Percentiles rank a stretch among this genome's conserved stretches.
Evolutionary conservation across 2,888 invertebrate genomes (phyloP).

Genomic region (Melanotus villosus): DNA sequence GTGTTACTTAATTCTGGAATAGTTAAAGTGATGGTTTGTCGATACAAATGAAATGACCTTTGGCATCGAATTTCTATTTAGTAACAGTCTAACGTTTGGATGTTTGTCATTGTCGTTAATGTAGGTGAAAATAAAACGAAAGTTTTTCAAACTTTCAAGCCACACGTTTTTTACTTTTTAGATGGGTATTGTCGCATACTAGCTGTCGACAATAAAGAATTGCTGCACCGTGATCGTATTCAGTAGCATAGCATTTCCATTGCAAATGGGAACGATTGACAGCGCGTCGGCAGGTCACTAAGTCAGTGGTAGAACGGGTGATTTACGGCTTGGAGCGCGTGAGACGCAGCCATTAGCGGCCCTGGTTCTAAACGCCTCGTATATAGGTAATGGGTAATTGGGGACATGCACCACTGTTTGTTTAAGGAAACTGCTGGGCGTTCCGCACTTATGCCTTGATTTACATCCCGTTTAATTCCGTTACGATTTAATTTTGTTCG

Average conservation of each 20-base stretch:
- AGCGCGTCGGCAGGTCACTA: slow-evolving; percentile 45
- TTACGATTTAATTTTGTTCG: slow-evolving; percentile 48
- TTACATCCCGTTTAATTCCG: slow-evolving; percentile 49
- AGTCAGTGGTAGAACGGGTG: slow-evolving; percentile 53
- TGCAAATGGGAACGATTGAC: slow-evolving; percentile 44
- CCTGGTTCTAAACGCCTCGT: slow-evolving; percentile 62
- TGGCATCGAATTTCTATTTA: no score
- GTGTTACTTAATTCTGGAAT: no score
- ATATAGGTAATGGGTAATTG: slow-evolving; percentile 63
- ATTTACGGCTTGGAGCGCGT: slow-evolving; percentile 61
- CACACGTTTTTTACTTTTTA: not conserved
- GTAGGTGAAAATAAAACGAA: not conserved
- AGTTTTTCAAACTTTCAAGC: not conserved
- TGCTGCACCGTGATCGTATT: slow-evolving; percentile 19
- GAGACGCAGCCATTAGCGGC: slow-evolving; percentile 60
- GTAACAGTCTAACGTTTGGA: no score
- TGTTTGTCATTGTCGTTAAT: not conserved
- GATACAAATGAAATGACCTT: no score
- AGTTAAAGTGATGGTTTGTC: no score
- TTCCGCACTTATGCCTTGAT: slow-evolving; percentile 54
- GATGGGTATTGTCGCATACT: slow-evolving; percentile 9
- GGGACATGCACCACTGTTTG: slow-evolving; percentile 62
- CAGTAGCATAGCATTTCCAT: slow-evolving; percentile 37
- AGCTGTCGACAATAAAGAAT: slow-evolving; percentile 17
- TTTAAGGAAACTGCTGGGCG: slow-evolving; percentile 60